phyloP scores from a whole-genome alignment of 2,113 vertebrate genomes.

The Chunga burmeisteri region DNA sequence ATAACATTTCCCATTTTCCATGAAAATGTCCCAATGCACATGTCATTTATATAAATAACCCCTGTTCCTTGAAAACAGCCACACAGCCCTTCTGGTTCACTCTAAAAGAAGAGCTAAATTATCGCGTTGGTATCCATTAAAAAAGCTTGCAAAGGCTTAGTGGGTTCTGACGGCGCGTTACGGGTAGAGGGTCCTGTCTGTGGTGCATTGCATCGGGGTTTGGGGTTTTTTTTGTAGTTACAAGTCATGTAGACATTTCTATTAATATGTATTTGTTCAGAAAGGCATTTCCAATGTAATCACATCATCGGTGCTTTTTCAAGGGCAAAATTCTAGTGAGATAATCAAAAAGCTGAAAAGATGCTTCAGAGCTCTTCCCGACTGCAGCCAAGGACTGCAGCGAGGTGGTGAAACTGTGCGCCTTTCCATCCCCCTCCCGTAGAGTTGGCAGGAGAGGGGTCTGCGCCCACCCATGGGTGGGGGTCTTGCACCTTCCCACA shows the following conservation, averaged over 20 bases:
- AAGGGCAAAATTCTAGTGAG: not conserved
- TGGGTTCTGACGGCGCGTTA: rapidly evolving
- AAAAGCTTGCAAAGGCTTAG: not conserved
- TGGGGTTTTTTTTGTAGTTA: not conserved
- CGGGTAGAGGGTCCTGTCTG: not conserved
- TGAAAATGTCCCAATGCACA: not conserved
- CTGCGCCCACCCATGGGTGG: not conserved
- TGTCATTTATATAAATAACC: not conserved
- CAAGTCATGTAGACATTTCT: not conserved
- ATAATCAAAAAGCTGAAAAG: not conserved
- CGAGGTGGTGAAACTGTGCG: not conserved
- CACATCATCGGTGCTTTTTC: not conserved
- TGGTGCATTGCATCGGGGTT: rapidly evolving
- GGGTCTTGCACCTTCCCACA: not conserved
- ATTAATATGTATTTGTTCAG: conserved; percentile 12
- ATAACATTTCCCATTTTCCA: not conserved
- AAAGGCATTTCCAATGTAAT: conserved; percentile 18
- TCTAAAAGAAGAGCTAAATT: not conserved
- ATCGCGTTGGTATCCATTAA: not conserved
- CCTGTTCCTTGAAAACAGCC: not conserved
- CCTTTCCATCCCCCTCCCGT: not conserved
- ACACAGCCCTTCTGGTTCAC: not conserved
- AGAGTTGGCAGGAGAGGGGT: not conserved
- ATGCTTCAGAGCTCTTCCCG: not conserved
- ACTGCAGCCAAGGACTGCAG: not conserved